A percentile compares a stretch with the other conserved stretches of the same genome.
These are phyloP conservation scores for Limulus polyphemus DNA, from an alignment of 2,888 invertebrate species.

Conservation along the genomic window DNA sequence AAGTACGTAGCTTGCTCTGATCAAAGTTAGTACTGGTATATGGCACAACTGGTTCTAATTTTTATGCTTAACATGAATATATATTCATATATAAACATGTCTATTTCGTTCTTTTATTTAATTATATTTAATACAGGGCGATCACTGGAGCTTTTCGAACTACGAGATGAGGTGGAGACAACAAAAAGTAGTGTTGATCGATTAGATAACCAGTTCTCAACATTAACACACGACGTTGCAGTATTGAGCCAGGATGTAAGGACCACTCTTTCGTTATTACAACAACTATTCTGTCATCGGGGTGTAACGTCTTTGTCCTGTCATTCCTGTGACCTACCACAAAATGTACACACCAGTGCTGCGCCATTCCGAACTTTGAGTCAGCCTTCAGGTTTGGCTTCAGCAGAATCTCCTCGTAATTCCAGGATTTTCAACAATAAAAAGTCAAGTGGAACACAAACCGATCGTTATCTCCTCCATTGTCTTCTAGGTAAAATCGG, in stretches of 20 bases:
- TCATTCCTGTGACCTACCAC: too few species aligned
- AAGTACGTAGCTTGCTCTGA: too few species aligned
- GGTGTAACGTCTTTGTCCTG: too few species aligned
- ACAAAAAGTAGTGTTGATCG: constrained; percentile 48
- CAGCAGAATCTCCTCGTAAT: not conserved
- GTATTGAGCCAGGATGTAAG: constrained; percentile 65
- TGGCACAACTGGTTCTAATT: too few species aligned
- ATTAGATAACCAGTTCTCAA: constrained; percentile 66
- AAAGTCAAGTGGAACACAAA: constrained; percentile 20
- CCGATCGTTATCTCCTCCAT: constrained; percentile 24
- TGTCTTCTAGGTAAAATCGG: constrained; percentile 14
- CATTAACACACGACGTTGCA: constrained; percentile 71
- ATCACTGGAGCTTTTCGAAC: constrained; percentile 21
- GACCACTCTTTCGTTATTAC: constrained; percentile 23
- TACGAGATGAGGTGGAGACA: constrained; percentile 22
- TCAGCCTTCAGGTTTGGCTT: constrained; percentile 15
- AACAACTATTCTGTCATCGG: constrained; percentile 9
- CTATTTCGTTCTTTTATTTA: too few species aligned
- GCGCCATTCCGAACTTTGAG: constrained; percentile 16
- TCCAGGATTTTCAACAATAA: not conserved
- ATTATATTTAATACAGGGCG: constrained; percentile 5
- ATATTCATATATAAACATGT: too few species aligned
- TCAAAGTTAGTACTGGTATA: too few species aligned
- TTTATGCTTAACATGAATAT: too few species aligned
- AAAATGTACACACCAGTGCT: constrained; percentile 3